Base-by-base conservation (phyloP, 2,113 vertebrate species). In the Leucopsar rothschildi region DNA sequence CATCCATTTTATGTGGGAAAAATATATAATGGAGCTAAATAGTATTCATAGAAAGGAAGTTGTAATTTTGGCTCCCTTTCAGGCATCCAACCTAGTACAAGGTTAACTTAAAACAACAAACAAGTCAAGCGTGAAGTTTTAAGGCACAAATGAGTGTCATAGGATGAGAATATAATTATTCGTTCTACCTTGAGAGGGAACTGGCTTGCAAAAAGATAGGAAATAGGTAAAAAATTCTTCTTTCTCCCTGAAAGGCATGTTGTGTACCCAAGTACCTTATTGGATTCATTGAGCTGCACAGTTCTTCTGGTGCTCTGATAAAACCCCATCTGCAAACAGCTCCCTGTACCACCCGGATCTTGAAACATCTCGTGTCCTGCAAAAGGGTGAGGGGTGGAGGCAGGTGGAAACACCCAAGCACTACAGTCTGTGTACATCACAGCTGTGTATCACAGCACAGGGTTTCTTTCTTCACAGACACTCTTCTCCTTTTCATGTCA, bases 181-280 rank as follows among this genome's bases (percentile, higher is more conserved):
- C 20, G 29, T 53, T 83, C 31, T 33, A 56, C 31, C 28, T 82
- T 10, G 23, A 65, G 44, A 69, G 37, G 45, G 31, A 77, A 52
- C 3, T 29, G 40, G 24, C 42, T 71, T 59, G 40, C 17, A 15
- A 29, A 50, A 52, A 52, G 23, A 9, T 8, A 35, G 35, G 42
- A 29, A n/a, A 47, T 52, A 39, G 7, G 4, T 42, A 17, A 20
- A 50, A 49, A 4, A 8, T 25, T 57, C 50, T 24, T 20, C 6
- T 52, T 28, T 29, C 15, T 52, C 19, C 53, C 45, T 31, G 33
- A 44, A 57, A 80, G 55, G 50, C 4, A 4, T 16, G 35, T 35
- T 47, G 39, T 0, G 2, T 44, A 10, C 10, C 3, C 1, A 22
- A 45, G 49, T 6, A 55, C 45, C 21, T 55, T 5, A 6, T 0